Conservation (phyloP, 2,113 vertebrate species). For the Gobiocypris rarus region DNA sequence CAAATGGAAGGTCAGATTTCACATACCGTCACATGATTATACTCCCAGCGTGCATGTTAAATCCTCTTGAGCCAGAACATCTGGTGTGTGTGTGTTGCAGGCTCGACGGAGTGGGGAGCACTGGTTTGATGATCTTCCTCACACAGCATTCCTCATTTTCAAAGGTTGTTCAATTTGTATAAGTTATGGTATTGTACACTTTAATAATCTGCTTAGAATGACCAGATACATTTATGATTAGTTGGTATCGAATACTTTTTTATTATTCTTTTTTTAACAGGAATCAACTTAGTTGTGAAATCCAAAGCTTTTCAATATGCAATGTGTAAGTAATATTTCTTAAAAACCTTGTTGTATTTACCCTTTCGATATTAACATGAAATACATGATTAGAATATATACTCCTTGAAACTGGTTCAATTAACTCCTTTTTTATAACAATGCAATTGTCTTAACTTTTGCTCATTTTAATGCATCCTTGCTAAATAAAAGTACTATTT, state of each 20-base stretch:
- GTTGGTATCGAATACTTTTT: background rate
- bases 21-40: background rate
- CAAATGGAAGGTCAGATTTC: slow-evolving; percentile 91
- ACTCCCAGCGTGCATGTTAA: background rate
- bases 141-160: slow-evolving; percentile 94
- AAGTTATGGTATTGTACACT: background rate
- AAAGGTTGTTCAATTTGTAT: slow-evolving; percentile 77
- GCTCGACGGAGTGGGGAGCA: slow-evolving; percentile 88
- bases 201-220: background rate
- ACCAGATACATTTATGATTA: background rate
- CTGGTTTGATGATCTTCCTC: slow-evolving; percentile 96
- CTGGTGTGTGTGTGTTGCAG: slow-evolving; percentile 60
- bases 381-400: background rate
- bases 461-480: background rate
- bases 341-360: background rate
- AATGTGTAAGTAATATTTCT: slow-evolving; percentile 89
- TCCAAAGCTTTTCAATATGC: slow-evolving; percentile 91
- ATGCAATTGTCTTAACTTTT: background rate
- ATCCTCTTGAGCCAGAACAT: background rate
- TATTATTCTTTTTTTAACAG: slow-evolving; percentile 72
- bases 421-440: background rate
- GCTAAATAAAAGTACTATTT: background rate
- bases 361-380: background rate
- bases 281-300: slow-evolving; percentile 94
- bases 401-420: too few species aligned